Base-by-base conservation (phyloP, 2,797 vertebrate genomes). In the Sebastolobus alascanus region DNA sequence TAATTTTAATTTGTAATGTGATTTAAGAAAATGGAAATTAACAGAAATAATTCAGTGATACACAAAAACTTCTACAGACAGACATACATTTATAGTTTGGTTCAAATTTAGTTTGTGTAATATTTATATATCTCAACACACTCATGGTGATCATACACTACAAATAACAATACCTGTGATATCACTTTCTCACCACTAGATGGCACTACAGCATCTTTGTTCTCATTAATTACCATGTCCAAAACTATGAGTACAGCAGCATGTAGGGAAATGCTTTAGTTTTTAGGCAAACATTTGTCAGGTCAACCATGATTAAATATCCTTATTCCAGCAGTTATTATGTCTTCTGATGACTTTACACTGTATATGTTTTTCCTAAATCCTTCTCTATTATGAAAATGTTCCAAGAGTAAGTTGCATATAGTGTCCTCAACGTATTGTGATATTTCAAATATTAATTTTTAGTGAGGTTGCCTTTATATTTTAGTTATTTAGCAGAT, bases 141-240 rank as follows among this genome's bases (percentile, higher is more conserved):
- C 31, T 31, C 20, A 16, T 46, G 43, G 43, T 31, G 8, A 10
- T 10, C 10, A 16, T 10, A 37, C 14, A 31, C 11, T 50, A 5
- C 2, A 3, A n/a, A 5, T 5, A 29, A 18, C 8, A 29, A 22
- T 5, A 25, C 8, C 5, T 59, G 75, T 75, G 2, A 64, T 71
- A 0, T 9, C 38, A 2, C 5, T 1, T 1, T 35, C 1, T 40
- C 2, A 60, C 85, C 90, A 90, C 69, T 46, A 89, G 89, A 67
- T 80, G 89, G 65, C 66, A 7, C 38, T 5, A 46, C 16, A 75
- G 50, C 14, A 35, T 43, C 9, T 38, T 67, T 29, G 46, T 70
- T 56, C 29, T 29, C 22, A 31, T 14, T 31, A 3, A 38, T 8
- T 5, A 16, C 5, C 12, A 18, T 2, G 1, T 16, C 18, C 8